Evolutionary conservation across 2,113 vertebrate species (phyloP).

Genomic region (Syngnathus scovelli): DNA sequence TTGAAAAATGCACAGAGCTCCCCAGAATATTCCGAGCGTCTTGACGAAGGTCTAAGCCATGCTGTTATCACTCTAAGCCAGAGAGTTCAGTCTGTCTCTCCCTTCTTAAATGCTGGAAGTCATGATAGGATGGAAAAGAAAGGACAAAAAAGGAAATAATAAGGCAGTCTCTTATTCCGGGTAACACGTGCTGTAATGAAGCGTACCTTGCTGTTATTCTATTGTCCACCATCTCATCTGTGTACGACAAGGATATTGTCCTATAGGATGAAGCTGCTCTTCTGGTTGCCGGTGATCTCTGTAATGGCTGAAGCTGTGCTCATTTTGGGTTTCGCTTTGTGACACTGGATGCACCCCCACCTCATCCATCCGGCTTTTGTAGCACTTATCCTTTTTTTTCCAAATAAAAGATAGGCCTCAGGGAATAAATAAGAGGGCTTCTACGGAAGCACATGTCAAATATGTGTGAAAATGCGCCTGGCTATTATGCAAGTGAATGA

Average conservation of each 20-base stretch:
- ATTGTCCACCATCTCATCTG: constrained; percentile 8
- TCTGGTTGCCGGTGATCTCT: constrained; percentile 43
- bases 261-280: constrained; percentile 46
- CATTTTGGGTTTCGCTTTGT: constrained; percentile 40
- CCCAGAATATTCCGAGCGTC: constrained; percentile 12
- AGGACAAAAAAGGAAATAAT: background rate
- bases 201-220: constrained; percentile 8
- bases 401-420: constrained; percentile 33
- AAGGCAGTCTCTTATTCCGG: background rate
- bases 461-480: constrained; percentile 24
- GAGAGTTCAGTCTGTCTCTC: constrained; percentile 22
- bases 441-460: constrained; percentile 18
- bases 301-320: constrained; percentile 53
- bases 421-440: constrained; percentile 4
- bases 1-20: constrained; percentile 26
- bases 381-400: background rate
- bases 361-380: background rate
- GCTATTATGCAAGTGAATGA: constrained; percentile 17
- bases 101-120: constrained; percentile 11
- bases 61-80: constrained; percentile 47
- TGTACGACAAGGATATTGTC: constrained; percentile 40
- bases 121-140: background rate
- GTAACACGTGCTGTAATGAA: constrained; percentile 13
- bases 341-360: constrained; percentile 27
- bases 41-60: constrained; percentile 32